Evolutionary conservation across 2,888 invertebrate species (phyloP).

Genomic region (Furcula furcula): DNA sequence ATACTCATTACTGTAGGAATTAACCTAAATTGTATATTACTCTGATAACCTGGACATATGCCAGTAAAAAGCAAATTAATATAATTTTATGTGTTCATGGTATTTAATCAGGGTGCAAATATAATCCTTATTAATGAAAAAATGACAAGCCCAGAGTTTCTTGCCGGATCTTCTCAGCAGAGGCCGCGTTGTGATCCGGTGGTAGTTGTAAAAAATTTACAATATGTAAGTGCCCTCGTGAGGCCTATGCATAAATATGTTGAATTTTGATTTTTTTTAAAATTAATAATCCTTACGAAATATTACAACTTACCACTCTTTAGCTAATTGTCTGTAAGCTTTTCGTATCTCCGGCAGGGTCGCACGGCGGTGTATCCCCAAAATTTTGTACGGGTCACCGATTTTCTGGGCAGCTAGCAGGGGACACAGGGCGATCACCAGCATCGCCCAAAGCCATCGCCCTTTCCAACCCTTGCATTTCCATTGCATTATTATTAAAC

Average conservation of each 20-base stretch:
- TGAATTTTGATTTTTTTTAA: too few species aligned
- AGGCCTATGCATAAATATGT: too few species aligned
- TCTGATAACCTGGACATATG: background rate
- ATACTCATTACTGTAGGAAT: background rate
- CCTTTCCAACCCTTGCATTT: conserved; percentile 60
- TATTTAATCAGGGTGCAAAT: too few species aligned
- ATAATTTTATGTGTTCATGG: too few species aligned
- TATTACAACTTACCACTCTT: conserved; percentile 88
- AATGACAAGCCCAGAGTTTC: too few species aligned
- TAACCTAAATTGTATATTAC: background rate
- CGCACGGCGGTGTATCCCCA: conserved; percentile 89
- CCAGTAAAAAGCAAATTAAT: too few species aligned
- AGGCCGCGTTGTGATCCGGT: too few species aligned
- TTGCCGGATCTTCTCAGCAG: too few species aligned
- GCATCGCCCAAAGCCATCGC: conserved; percentile 57
- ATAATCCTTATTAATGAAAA: too few species aligned
- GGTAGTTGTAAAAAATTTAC: too few species aligned
- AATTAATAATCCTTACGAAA: too few species aligned
- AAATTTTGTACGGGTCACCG: conserved; percentile 91
- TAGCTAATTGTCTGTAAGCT: conserved; percentile 94
- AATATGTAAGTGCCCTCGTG: too few species aligned
- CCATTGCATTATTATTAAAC: conserved; percentile 80
- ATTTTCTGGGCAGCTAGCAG: conserved; percentile 68
- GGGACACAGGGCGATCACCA: conserved; percentile 45
- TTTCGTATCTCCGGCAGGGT: conserved; percentile 91